phyloP scores from a whole-genome alignment of 2,113 vertebrate species.

The Tympanuchus pallidicinctus region DNA sequence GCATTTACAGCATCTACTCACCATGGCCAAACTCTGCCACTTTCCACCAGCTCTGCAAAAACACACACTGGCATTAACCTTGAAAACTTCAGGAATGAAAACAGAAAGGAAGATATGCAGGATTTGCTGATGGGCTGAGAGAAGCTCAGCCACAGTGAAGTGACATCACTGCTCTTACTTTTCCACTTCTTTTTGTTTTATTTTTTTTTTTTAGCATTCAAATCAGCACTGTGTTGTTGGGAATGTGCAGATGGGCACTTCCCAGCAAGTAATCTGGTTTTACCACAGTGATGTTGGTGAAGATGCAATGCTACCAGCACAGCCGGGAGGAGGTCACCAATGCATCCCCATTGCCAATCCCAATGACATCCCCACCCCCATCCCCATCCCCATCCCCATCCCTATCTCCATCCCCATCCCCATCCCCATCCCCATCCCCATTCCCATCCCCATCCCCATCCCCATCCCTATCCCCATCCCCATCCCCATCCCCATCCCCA shows the following conservation, averaged over 20 bases:
- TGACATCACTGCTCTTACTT: not conserved
- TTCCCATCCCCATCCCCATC: not conserved
- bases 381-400: no score
- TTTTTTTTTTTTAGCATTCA: not conserved
- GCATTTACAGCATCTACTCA: not conserved
- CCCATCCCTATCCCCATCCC: no score
- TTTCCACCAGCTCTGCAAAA: not conserved
- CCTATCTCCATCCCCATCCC: no score
- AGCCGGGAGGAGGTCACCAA: not conserved
- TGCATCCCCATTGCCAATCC: no score
- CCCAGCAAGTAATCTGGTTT: not conserved
- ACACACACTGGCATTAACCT: fast-evolving
- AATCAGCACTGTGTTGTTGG: not conserved
- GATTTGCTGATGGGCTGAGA: not conserved
- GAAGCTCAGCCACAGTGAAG: not conserved
- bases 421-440: no score
- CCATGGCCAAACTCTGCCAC: fast-evolving
- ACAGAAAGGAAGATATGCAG: fast-evolving
- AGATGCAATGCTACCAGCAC: not conserved
- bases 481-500: no score
- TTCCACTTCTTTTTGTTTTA: no score
- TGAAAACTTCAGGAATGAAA: not conserved
- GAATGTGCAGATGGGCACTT: not conserved
- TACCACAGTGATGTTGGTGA: fast-evolving
- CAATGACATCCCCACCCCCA: no score